Percentiles rank a stretch among this genome's conserved stretches.
phyloP scores from a whole-genome alignment of 2,113 vertebrate genomes.

The Protomyctophum bolini region DNA sequence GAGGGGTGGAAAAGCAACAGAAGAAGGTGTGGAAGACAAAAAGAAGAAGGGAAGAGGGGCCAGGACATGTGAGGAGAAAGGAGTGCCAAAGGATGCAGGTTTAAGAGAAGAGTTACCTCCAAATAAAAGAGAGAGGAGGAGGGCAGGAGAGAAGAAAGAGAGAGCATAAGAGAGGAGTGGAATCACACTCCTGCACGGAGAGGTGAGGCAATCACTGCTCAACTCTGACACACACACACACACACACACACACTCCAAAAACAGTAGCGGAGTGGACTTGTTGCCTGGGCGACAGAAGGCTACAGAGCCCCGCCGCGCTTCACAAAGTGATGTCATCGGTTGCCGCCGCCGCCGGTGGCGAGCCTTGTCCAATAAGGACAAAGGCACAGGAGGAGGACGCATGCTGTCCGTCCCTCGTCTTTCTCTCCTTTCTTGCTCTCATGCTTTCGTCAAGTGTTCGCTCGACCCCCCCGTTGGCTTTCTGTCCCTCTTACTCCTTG shows the following conservation, averaged over 20 bases:
- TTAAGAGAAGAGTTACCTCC: neutral
- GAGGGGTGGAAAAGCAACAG: neutral
- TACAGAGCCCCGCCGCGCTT: slow-evolving; percentile 52
- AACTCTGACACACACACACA: slow-evolving; percentile 26
- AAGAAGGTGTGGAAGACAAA: neutral
- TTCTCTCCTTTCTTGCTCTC: slow-evolving; percentile 6
- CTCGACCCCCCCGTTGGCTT: slow-evolving; percentile 26
- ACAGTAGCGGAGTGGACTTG: slow-evolving; percentile 42
- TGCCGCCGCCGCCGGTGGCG: slow-evolving; percentile 38
- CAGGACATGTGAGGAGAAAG: neutral
- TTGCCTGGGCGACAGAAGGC: slow-evolving; percentile 70
- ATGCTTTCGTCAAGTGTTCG: slow-evolving; percentile 48
- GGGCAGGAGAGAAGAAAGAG: neutral
- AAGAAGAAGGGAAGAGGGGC: neutral
- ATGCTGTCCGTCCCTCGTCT: slow-evolving; percentile 36
- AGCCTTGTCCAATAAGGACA: slow-evolving; percentile 62
- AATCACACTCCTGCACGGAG: slow-evolving; percentile 25
- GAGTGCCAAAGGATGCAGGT: neutral
- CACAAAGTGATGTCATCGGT: slow-evolving; percentile 65
- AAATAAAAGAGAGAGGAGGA: neutral
- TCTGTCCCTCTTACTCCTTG: slow-evolving; percentile 30
- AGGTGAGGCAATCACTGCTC: slow-evolving; percentile 50
- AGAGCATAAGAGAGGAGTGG: slow-evolving; percentile 4
- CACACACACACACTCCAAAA: neutral
- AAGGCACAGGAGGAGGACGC: slow-evolving; percentile 50